These are phyloP conservation scores for Neodon shergylaensis DNA, from an alignment of 2,113 vertebrate genomes.

Conservation along the genomic window DNA sequence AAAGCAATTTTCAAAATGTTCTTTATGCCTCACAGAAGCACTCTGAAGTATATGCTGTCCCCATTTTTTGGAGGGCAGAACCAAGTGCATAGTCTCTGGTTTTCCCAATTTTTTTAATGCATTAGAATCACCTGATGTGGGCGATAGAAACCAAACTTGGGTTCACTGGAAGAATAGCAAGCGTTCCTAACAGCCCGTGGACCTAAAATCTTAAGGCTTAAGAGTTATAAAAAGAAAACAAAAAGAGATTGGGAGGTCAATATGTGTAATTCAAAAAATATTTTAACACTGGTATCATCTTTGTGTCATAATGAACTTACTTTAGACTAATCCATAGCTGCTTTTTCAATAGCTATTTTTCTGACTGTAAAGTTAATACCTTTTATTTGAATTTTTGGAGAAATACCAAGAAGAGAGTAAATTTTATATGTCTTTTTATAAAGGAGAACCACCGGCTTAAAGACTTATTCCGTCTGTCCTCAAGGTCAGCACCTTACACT, in stretches of 20 bases:
- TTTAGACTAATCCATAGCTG: not conserved
- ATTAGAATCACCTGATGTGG: not conserved
- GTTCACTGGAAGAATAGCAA: not conserved
- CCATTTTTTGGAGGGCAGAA: not conserved
- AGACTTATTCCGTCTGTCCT: not conserved
- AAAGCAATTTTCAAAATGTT: not conserved
- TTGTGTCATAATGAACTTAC: not conserved
- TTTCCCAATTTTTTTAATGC: not conserved
- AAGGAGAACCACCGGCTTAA: not conserved
- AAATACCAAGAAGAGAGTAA: not conserved
- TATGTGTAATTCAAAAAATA: not conserved
- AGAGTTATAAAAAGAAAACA: not conserved
- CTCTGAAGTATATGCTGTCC: not conserved
- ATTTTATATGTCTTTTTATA: not conserved
- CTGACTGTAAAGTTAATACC: not conserved
- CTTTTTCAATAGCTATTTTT: not conserved
- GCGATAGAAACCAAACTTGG: not conserved
- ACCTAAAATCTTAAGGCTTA: not conserved
- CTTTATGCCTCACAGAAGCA: not conserved
- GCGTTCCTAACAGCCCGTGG: too few species aligned
- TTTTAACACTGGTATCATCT: not conserved
- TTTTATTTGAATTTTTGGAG: constrained; percentile 3
- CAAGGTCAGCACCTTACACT: not conserved
- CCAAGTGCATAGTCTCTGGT: not conserved
- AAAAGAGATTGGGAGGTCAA: not conserved